Conservation (phyloP, 2,113 vertebrate species). For the Sitta europaea region DNA sequence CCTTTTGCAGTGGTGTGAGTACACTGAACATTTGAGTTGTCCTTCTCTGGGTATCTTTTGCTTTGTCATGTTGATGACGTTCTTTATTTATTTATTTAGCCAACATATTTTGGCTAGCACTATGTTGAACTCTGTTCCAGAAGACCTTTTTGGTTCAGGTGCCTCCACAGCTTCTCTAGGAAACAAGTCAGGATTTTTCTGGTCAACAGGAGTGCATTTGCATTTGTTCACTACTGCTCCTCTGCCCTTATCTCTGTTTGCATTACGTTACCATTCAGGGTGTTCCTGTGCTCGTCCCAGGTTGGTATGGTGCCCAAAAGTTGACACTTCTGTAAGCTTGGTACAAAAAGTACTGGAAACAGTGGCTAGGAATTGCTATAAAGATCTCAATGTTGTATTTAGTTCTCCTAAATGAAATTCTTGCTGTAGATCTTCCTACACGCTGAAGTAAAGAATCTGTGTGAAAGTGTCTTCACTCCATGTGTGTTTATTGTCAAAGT, state of each 20-base stretch:
- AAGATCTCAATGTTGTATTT: neutral
- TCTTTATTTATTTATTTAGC: neutral
- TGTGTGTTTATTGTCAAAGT: constrained; percentile 41
- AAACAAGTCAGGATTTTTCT: neutral
- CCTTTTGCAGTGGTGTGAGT: neutral
- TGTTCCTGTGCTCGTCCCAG: neutral
- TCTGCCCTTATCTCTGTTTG: constrained; percentile 46
- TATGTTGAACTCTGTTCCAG: neutral
- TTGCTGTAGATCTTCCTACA: neutral
- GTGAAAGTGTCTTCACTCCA: neutral
- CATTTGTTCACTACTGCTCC: neutral
- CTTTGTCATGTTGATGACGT: neutral
- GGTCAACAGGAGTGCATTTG: neutral
- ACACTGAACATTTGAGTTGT: neutral
- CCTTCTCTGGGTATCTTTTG: neutral
- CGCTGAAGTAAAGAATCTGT: neutral
- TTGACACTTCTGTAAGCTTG: neutral
- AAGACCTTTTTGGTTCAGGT: neutral
- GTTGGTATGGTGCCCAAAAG: neutral
- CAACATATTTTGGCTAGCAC: neutral
- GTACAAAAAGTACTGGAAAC: neutral
- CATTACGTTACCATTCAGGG: neutral
- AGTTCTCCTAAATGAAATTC: neutral
- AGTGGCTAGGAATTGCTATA: neutral
- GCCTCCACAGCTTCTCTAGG: neutral